A percentile compares a stretch with the other conserved stretches of the same genome.
phyloP scores from a whole-genome alignment of 2,113 vertebrate genomes.

The Pavo muticus region DNA sequence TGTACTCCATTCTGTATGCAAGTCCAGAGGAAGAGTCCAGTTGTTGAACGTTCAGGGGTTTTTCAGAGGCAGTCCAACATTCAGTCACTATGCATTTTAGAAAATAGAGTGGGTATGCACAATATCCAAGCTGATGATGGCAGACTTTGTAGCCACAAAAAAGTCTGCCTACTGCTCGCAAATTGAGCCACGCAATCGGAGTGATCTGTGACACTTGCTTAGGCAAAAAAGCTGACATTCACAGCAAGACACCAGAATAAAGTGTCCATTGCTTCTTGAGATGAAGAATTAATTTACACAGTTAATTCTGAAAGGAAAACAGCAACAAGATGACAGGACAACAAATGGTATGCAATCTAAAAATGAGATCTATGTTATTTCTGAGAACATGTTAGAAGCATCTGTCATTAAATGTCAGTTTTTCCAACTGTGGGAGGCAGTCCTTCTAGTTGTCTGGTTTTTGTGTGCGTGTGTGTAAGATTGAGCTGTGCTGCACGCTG shows the following conservation, averaged over 20 bases:
- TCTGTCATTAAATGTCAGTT: neutral
- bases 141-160: neutral
- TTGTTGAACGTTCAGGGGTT: neutral
- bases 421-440: neutral
- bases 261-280: neutral
- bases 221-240: neutral
- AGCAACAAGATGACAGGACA: neutral
- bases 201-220: neutral
- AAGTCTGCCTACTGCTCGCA: neutral
- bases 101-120: neutral
- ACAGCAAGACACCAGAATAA: neutral
- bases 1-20: neutral
- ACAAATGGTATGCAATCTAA: neutral
- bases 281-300: neutral
- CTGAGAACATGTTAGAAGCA: neutral
- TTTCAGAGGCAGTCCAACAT: neutral
- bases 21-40: neutral
- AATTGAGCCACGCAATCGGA: neutral
- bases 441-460: neutral
- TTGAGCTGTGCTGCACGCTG: neutral
- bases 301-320: constrained; percentile 18
- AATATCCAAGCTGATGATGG: neutral
- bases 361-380: neutral
- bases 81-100: neutral
- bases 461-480: neutral